Percentiles rank a stretch among this genome's conserved stretches.
These are phyloP conservation scores for Climacteris rufus DNA, from an alignment of 2,113 vertebrate species.

Conservation along the genomic window DNA sequence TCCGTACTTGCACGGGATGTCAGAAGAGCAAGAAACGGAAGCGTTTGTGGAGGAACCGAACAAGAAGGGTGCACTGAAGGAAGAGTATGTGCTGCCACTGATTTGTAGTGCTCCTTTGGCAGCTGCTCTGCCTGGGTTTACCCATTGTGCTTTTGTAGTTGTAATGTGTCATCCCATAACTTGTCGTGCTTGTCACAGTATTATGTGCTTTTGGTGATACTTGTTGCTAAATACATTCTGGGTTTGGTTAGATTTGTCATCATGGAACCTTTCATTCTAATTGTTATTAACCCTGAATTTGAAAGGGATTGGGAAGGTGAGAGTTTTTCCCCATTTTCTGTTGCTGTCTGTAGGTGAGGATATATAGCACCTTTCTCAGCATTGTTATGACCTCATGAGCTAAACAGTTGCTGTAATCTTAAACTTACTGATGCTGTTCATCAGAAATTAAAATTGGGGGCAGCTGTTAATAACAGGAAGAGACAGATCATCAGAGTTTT, in stretches of 20 bases:
- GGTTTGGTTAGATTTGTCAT: background rate
- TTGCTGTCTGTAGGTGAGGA: background rate
- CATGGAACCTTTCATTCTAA: background rate
- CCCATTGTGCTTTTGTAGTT: background rate
- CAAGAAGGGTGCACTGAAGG: conserved; percentile 95
- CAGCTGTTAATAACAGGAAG: background rate
- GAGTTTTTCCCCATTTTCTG: background rate
- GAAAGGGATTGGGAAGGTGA: background rate
- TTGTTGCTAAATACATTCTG: background rate
- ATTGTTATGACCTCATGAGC: background rate
- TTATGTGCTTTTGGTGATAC: background rate
- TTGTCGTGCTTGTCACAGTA: background rate
- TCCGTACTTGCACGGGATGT: conserved; percentile 92
- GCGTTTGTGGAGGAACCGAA: conserved; percentile 87
- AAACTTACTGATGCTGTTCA: background rate
- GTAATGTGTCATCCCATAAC: background rate
- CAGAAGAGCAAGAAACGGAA: conserved; percentile 89
- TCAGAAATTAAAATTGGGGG: background rate
- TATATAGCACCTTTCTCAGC: background rate
- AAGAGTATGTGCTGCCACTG: conserved; percentile 82
- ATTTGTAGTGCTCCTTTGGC: background rate
- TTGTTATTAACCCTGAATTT: background rate
- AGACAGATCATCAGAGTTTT: background rate
- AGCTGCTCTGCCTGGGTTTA: background rate
- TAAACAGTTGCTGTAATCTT: background rate